These are phyloP conservation scores for Calephelis virginiensis DNA, from an alignment of 1,140 invertebrate genomes.

Conservation along the genomic window DNA sequence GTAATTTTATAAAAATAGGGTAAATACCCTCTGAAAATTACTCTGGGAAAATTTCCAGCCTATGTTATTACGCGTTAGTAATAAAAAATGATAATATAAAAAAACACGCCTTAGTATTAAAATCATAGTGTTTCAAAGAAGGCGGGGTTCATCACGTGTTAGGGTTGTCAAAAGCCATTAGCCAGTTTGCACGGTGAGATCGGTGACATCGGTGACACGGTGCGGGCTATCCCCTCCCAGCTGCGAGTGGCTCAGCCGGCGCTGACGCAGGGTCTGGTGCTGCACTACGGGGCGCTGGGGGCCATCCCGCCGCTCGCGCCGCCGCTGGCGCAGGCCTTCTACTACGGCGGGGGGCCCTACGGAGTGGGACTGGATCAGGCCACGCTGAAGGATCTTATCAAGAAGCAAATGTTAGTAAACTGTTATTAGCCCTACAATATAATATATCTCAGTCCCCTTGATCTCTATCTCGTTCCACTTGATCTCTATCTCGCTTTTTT, in stretches of 20 bases:
- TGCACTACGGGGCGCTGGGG: slow-evolving; percentile 47
- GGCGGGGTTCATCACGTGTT: background rate
- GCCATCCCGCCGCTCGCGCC: slow-evolving; percentile 42
- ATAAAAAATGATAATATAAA: too few species aligned
- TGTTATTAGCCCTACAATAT: background rate
- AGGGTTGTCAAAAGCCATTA: background rate
- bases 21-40: too few species aligned
- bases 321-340: slow-evolving; percentile 61
- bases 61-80: too few species aligned
- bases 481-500: too few species aligned
- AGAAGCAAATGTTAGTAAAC: slow-evolving; percentile 89
- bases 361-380: slow-evolving; percentile 77
- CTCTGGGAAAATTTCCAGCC: too few species aligned
- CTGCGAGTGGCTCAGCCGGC: slow-evolving; percentile 54
- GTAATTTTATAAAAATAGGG: too few species aligned
- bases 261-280: slow-evolving; percentile 56
- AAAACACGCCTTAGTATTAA: too few species aligned
- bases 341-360: slow-evolving; percentile 68
- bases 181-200: too few species aligned
- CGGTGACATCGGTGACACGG: background rate
- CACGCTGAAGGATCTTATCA: slow-evolving; percentile 87
- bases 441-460: background rate
- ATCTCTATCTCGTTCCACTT: too few species aligned
- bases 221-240: slow-evolving; percentile 33
- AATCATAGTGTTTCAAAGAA: too few species aligned